phyloP scores from a whole-genome alignment of 2,888 invertebrate genomes.

The Caenorhabditis drosophilae region DNA sequence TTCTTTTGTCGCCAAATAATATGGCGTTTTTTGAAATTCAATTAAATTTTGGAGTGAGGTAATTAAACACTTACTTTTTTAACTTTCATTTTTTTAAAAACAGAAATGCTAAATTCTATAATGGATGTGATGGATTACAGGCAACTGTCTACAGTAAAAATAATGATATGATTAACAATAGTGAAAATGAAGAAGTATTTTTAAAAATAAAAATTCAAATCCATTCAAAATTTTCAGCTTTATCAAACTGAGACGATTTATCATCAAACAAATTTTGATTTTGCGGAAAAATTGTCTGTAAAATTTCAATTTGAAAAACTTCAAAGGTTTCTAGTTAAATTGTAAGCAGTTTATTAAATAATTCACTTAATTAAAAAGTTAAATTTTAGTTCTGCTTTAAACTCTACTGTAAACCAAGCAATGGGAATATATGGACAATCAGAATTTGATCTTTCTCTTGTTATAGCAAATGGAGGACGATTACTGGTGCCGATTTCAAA shows the following conservation, averaged over 20 bases:
- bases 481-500: constrained; percentile 8
- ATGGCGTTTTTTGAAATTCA: constrained; percentile 36
- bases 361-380: constrained; percentile 2
- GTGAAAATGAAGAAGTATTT: constrained; percentile 14
- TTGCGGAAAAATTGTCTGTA: constrained; percentile 20
- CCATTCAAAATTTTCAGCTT: background rate
- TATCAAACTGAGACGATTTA: constrained; percentile 42
- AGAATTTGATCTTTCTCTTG: constrained; percentile 25
- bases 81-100: constrained; percentile 5
- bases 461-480: constrained; percentile 23
- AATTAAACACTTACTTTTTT: constrained; percentile 4
- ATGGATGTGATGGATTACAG: constrained; percentile 18
- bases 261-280: constrained; percentile 21
- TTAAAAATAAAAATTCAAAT: too few species aligned
- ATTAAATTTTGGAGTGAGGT: constrained; percentile 23
- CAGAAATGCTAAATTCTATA: constrained; percentile 21
- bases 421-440: constrained; percentile 16
- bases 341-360: constrained; percentile 22
- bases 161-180: too few species aligned
- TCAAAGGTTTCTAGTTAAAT: constrained; percentile 18
- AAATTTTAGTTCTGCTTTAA: constrained; percentile 11
- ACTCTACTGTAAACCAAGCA: constrained; percentile 12
- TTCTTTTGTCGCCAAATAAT: constrained; percentile 37
- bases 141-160: constrained; percentile 11
- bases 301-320: constrained; percentile 36